These are phyloP conservation scores for Apamea crenata DNA, from an alignment of 2,888 invertebrate genomes.

Conservation along the genomic window DNA sequence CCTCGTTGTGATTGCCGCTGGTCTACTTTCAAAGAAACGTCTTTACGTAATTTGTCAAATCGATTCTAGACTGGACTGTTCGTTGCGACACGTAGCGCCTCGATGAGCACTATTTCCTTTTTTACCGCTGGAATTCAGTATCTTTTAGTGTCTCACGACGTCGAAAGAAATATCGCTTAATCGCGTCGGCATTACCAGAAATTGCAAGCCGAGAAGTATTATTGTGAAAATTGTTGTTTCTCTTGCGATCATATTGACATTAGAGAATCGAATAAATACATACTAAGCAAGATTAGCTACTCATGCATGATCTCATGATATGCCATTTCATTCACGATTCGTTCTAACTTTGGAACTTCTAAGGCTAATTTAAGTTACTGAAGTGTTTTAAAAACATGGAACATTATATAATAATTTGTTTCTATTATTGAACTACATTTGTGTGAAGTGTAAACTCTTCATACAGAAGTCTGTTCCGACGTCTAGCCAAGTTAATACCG, in stretches of 20 bases:
- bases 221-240: constrained; percentile 41
- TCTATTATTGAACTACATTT: background rate
- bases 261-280: constrained; percentile 48
- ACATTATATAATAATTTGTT: constrained; percentile 1
- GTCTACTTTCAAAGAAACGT: constrained; percentile 73
- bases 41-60: constrained; percentile 79
- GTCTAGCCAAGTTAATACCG: constrained; percentile 58
- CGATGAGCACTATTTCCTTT: constrained; percentile 56
- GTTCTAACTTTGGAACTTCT: background rate
- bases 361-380: background rate
- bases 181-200: constrained; percentile 39
- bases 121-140: constrained; percentile 43
- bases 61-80: constrained; percentile 68
- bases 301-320: constrained; percentile 29
- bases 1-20: constrained; percentile 71
- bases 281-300: constrained; percentile 14
- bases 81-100: constrained; percentile 62
- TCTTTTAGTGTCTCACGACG: constrained; percentile 27
- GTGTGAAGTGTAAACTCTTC: constrained; percentile 33
- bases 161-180: constrained; percentile 34
- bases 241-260: constrained; percentile 31
- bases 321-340: constrained; percentile 19
- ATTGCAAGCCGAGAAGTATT: constrained; percentile 32
- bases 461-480: constrained; percentile 59
- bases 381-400: background rate